A percentile compares a stretch with the other conserved stretches of the same genome.
phyloP scores from a whole-genome alignment of 2,113 vertebrate species.

The Actenoides hombroni region DNA sequence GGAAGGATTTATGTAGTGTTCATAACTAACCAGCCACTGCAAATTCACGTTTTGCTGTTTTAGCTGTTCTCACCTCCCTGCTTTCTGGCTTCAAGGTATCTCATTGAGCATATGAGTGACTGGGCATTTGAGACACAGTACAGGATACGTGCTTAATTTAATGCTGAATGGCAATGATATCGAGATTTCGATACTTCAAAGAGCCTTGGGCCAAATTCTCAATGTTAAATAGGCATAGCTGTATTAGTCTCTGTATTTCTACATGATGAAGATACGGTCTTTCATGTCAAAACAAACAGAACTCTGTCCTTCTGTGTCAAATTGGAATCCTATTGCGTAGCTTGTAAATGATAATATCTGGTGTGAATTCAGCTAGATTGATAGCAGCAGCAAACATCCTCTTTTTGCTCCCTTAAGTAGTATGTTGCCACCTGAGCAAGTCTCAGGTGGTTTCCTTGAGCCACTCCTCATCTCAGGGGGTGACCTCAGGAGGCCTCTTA shows the following conservation, averaged over 20 bases:
- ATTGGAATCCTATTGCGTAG: not conserved
- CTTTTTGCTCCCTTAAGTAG: not conserved
- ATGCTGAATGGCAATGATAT: not conserved
- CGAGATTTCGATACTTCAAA: not conserved
- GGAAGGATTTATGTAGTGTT: constrained; percentile 38
- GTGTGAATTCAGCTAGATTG: constrained; percentile 1
- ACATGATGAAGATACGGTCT: not conserved
- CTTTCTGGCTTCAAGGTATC: not conserved
- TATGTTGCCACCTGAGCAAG: constrained; percentile 4
- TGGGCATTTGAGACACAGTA: not conserved
- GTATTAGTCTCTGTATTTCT: not conserved
- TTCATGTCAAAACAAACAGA: not conserved
- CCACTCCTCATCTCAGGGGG: not conserved
- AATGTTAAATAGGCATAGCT: not conserved
- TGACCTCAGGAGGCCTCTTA: constrained; percentile 34
- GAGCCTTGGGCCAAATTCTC: not conserved
- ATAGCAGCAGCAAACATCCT: not conserved
- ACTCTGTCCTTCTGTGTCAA: not conserved
- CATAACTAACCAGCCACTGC: constrained; percentile 10
- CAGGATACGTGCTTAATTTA: not conserved
- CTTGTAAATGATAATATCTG: not conserved
- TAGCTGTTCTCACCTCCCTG: not conserved
- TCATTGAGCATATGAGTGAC: not conserved
- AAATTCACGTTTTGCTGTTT: constrained; percentile 1
- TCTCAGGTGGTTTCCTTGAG: constrained; percentile 23